Conservation (phyloP, 2,113 vertebrate species). For the Monopterus albus region DNA sequence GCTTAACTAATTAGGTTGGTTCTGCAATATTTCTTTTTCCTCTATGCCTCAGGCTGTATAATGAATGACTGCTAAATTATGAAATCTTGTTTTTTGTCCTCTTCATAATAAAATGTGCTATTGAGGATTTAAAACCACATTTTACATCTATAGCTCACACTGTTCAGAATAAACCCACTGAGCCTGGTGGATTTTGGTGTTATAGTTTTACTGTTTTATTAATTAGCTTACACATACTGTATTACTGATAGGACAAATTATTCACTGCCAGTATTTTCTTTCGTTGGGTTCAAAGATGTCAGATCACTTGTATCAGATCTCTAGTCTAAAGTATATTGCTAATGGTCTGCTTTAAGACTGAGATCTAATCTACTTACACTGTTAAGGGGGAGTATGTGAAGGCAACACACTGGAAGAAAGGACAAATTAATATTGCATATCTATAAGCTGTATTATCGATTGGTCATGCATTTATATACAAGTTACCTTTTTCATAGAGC, state of each 20-base stretch:
- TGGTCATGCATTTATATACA: conserved; percentile 17
- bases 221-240: neutral
- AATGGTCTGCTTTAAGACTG: neutral
- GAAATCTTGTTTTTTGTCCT: neutral
- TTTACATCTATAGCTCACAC: neutral
- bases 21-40: conserved; percentile 10
- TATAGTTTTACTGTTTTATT: neutral
- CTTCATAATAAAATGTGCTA: neutral
- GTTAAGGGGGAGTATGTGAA: neutral
- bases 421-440: conserved; percentile 12
- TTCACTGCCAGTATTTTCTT: neutral
- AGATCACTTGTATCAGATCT: neutral
- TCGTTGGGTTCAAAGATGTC: neutral
- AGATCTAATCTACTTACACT: neutral
- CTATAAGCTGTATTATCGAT: conserved; percentile 29
- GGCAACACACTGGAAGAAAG: conserved; percentile 1
- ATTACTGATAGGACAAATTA: neutral
- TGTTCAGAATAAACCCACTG: neutral
- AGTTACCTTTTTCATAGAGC: conserved; percentile 15
- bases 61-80: conserved; percentile 9
- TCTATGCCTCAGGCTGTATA: neutral
- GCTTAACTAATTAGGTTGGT: conserved; percentile 41
- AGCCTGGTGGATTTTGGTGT: neutral
- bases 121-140: no score
- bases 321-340: no score